Evolutionary conservation across 1,140 invertebrate species (phyloP), one percentile per base, ranked within the genome.

Genomic region (Eupristina koningsbergeri): DNA sequence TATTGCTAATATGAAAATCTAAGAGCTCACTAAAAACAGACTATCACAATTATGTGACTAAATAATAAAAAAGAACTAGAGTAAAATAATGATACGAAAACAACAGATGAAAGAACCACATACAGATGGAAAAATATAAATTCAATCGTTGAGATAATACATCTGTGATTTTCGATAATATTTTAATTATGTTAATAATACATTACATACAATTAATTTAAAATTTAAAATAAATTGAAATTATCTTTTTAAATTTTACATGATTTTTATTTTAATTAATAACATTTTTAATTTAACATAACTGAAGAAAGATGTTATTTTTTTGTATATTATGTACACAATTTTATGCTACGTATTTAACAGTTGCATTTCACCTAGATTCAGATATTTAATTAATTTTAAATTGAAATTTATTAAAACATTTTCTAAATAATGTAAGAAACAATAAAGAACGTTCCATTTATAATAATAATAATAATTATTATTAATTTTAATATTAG

Each of bases 21-120:
- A 81, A 81, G 22, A 45, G 78, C 29, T 77, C 31, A 53, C 84
- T 85, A 84, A 84, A 81, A 84, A 67, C 71, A 81, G 47, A 77
- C 79, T 81, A 85, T 77, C 5, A 34, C 45, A 85, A 69, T 80
- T 76, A 76, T 76, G 45, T 80, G 76, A 74, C 50, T 63, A 69
- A 74, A 74, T 9, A 84, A 41, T 31, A n/a, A 77, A 41, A 45
- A 31, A 64, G 22, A 64, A 31, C 29, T 39, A 41, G 41, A 58
- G 13, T 15, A 22, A 58, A 78, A 34, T 69, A 26, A 58, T 41
- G 22, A 80, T 71, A 58, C 58, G 29, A 67, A 39, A n/a, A 36
- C 50, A 15, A 64, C 34, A 63, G 69, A 34, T 50, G 8, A 63
- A 34, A 29, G n/a, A 76, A 7, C 50, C 17, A n/a, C 13, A 75